Evolutionary conservation across 1,140 invertebrate species (phyloP).

Genomic region (Aricia agestis): DNA sequence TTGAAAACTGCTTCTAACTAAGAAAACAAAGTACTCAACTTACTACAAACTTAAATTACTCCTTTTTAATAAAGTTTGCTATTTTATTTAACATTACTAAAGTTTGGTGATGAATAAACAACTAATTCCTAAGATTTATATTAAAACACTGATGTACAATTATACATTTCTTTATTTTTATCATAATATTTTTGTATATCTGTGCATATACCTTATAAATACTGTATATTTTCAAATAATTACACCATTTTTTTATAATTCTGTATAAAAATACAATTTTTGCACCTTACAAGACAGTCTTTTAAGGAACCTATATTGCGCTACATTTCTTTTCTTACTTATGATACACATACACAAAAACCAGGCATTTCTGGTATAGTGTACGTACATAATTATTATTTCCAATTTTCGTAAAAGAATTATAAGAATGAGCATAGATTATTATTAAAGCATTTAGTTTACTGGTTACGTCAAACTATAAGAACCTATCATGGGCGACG

Average conservation of each 20-base stretch:
- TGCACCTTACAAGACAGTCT: neutral
- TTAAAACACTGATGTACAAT: neutral
- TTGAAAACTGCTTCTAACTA: too few species aligned
- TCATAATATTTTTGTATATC: too few species aligned
- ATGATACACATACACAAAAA: too few species aligned
- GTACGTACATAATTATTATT: neutral
- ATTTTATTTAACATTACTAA: too few species aligned
- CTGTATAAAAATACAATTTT: constrained; percentile 1
- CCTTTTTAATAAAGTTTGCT: too few species aligned
- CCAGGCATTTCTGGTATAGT: too few species aligned
- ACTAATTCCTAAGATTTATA: too few species aligned
- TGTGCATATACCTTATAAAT: neutral
- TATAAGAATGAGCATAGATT: neutral
- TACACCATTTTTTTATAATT: neutral
- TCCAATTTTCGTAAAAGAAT: neutral
- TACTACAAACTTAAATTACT: too few species aligned
- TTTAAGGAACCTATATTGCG: neutral
- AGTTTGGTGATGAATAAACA: too few species aligned
- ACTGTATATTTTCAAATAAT: neutral
- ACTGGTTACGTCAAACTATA: neutral
- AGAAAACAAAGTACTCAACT: too few species aligned
- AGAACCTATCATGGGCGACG: too few species aligned
- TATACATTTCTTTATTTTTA: neutral
- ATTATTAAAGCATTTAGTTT: neutral
- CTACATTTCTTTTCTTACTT: too few species aligned